phyloP scores from a whole-genome alignment of 2,113 vertebrate genomes.

The Collichthys lucidus region DNA sequence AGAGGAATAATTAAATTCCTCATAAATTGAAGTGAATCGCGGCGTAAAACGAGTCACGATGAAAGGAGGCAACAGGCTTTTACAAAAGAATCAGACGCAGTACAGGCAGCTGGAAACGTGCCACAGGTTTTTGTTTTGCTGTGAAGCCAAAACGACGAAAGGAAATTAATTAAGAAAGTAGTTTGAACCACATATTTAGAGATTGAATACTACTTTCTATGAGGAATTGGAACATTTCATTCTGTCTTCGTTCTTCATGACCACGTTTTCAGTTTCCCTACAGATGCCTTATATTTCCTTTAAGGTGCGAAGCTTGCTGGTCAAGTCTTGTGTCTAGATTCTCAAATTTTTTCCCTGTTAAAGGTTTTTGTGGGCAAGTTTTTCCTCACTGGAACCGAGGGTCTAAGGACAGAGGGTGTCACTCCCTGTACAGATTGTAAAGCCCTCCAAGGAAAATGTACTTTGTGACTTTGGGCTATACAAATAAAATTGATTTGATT shows the following conservation, averaged over 20 bases:
- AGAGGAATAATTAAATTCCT: conserved; percentile 48
- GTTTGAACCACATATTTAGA: background rate
- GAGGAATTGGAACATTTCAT: background rate
- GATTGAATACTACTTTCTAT: background rate
- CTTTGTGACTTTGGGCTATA: too few species aligned
- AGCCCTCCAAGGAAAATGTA: too few species aligned
- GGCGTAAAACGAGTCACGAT: conserved; percentile 12
- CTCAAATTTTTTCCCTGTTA: too few species aligned
- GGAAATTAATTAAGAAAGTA: background rate
- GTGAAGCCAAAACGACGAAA: background rate
- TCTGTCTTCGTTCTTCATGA: background rate
- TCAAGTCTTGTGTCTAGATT: background rate
- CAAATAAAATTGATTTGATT: too few species aligned
- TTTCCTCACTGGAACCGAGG: too few species aligned
- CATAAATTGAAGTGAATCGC: conserved; percentile 31
- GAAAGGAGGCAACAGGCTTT: background rate
- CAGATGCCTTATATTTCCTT: background rate
- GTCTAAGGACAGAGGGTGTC: too few species aligned
- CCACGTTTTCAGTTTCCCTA: background rate
- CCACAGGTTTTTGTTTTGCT: background rate
- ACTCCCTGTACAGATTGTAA: too few species aligned
- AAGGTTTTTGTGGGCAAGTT: too few species aligned
- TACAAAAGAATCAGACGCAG: background rate
- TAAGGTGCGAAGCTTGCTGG: background rate
- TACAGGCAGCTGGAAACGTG: too few species aligned